Conservation (phyloP, 1,140 invertebrate genomes). For the Drosophila kepulauana region DNA sequence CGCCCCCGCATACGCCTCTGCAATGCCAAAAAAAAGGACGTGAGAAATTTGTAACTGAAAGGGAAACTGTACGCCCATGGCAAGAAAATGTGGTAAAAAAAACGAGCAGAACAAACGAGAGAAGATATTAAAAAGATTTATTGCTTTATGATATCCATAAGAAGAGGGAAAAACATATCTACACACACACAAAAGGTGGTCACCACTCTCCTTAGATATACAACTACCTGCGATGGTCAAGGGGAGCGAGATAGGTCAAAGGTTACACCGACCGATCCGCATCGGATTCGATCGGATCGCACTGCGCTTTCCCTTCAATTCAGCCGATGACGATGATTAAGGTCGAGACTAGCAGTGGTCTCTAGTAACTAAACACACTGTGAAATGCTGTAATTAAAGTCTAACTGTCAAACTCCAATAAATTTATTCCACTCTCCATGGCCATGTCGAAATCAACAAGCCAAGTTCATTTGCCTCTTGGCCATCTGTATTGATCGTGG, state of each 20-base stretch:
- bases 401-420: slow-evolving; percentile 76
- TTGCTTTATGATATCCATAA: slow-evolving; percentile 75
- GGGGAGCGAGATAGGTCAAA: slow-evolving; percentile 53
- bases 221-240: slow-evolving; percentile 60
- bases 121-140: slow-evolving; percentile 82
- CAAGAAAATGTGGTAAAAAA: slow-evolving; percentile 46
- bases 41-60: slow-evolving; percentile 70
- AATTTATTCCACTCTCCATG: slow-evolving; percentile 58
- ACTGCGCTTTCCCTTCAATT: slow-evolving; percentile 36
- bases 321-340: not conserved
- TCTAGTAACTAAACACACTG: not conserved
- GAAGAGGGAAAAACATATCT: not conserved
- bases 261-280: slow-evolving; percentile 38
- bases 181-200: slow-evolving; percentile 33
- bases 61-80: slow-evolving; percentile 73
- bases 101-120: slow-evolving; percentile 42
- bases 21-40: slow-evolving; percentile 57
- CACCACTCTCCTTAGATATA: slow-evolving; percentile 13
- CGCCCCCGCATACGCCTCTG: not conserved
- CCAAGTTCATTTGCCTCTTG: slow-evolving; percentile 27
- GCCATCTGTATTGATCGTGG: slow-evolving; percentile 38
- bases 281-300: slow-evolving; percentile 34
- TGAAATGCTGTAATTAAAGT: slow-evolving; percentile 78
- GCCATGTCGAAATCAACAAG: slow-evolving; percentile 1
- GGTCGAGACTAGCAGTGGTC: not conserved